A percentile compares a stretch with the other conserved stretches of the same genome.
Evolutionary conservation across 2,888 invertebrate species (phyloP).

Genomic region (Caenorhabditis panamensis): DNA sequence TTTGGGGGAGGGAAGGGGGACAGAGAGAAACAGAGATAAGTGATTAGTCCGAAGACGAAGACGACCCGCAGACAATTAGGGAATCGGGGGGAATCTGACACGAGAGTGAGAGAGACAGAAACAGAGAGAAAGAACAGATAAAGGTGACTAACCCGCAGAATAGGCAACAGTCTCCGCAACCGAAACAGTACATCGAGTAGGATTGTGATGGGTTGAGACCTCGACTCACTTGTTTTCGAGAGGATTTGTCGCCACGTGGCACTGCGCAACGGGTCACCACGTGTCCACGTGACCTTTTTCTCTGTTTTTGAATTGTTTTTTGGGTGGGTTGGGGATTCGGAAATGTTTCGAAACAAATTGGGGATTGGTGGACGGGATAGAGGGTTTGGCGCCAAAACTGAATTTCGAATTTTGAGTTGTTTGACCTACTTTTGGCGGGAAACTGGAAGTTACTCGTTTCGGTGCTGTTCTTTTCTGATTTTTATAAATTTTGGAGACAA

Average conservation of each 20-base stretch:
- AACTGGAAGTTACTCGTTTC: no score
- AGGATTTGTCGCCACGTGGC: no score
- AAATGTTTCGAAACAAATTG: background rate
- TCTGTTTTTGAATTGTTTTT: background rate
- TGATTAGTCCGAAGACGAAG: no score
- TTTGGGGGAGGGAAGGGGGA: background rate
- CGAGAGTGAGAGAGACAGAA: background rate
- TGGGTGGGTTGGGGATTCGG: background rate
- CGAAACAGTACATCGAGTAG: constrained; percentile 1
- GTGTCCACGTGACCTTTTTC: background rate
- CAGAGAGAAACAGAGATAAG: no score
- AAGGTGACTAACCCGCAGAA: background rate
- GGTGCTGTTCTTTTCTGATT: background rate
- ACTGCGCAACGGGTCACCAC: no score
- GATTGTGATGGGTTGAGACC: no score
- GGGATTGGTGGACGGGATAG: no score
- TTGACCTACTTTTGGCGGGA: no score
- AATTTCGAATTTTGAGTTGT: background rate
- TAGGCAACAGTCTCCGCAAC: background rate
- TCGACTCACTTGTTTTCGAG: no score
- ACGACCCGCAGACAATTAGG: constrained; percentile 9
- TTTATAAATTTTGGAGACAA: background rate
- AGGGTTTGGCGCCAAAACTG: background rate
- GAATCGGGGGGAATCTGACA: background rate
- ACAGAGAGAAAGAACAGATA: constrained; percentile 1